Conservation (phyloP, 2,797 vertebrate genomes). For the Crocodylus rhombifer region DNA sequence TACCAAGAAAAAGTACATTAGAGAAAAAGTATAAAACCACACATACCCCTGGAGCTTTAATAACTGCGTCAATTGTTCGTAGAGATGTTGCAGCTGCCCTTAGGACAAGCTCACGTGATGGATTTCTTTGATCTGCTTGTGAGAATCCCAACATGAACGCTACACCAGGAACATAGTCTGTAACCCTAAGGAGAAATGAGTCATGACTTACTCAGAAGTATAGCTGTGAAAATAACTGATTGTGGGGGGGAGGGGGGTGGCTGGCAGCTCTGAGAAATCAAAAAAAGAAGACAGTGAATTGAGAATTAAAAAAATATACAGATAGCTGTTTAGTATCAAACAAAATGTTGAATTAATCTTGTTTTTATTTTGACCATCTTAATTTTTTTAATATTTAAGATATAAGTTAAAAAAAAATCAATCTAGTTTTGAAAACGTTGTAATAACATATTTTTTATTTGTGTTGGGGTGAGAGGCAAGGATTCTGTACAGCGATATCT, state of each 20-base stretch:
- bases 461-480: too few species aligned
- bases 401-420: background rate
- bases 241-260: background rate
- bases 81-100: conserved; percentile 68
- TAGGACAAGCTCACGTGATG: conserved; percentile 65
- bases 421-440: background rate
- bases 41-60: conserved; percentile 73
- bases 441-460: too few species aligned
- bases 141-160: conserved; percentile 68
- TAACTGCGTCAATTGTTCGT: conserved; percentile 65
- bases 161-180: conserved; percentile 51
- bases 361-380: background rate
- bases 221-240: background rate
- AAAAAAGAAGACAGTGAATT: background rate
- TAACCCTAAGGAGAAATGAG: conserved; percentile 60
- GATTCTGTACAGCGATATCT: too few species aligned
- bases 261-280: background rate
- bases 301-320: background rate
- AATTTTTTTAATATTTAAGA: background rate
- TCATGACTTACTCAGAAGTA: conserved; percentile 20
- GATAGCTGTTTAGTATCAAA: background rate
- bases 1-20: conserved; percentile 21
- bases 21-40: conserved; percentile 35
- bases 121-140: conserved; percentile 60
- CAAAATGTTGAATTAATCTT: background rate